These are phyloP conservation scores for Drosophila pruinosa DNA, from an alignment of 1,140 invertebrate species.

Conservation along the genomic window DNA sequence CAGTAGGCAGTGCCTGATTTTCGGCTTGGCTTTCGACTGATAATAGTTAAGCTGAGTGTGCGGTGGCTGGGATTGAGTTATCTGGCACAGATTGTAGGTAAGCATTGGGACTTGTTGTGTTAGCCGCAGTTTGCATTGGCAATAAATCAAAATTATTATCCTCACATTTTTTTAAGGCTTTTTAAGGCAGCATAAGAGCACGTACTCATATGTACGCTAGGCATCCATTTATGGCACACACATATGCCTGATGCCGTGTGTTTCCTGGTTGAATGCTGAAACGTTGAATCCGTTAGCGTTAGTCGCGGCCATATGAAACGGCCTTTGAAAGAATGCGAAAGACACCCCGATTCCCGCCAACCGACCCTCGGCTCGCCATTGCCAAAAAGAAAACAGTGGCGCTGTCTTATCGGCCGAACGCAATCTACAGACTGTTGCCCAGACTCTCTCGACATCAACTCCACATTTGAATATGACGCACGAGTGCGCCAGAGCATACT, in stretches of 20 bases:
- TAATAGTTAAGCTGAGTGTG: conserved; percentile 39
- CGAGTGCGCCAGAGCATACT: conserved; percentile 48
- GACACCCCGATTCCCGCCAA: neutral
- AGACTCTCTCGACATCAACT: no score
- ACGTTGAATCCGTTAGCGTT: conserved; percentile 58
- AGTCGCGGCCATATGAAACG: conserved; percentile 44
- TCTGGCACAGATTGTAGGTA: conserved; percentile 61
- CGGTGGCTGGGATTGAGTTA: conserved; percentile 50
- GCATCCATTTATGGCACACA: conserved; percentile 64
- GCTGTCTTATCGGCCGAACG: conserved; percentile 73
- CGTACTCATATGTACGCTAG: conserved; percentile 42
- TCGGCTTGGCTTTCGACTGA: conserved; percentile 34
- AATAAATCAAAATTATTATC: conserved; percentile 81
- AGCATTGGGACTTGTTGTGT: conserved; percentile 18
- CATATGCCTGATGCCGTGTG: conserved; percentile 11
- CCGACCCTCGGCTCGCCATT: no score
- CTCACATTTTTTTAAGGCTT: conserved; percentile 73
- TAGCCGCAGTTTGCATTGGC: conserved; percentile 45
- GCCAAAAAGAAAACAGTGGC: conserved; percentile 59
- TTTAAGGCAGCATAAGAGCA: conserved; percentile 76
- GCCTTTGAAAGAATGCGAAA: conserved; percentile 76
- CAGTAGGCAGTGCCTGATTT: conserved; percentile 42
- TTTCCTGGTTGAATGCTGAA: conserved; percentile 60
- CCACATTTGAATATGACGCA: conserved; percentile 78
- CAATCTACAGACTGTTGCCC: conserved; percentile 55